Conservation (phyloP, 2,888 invertebrate species). For the Drosophila melanosoma region DNA sequence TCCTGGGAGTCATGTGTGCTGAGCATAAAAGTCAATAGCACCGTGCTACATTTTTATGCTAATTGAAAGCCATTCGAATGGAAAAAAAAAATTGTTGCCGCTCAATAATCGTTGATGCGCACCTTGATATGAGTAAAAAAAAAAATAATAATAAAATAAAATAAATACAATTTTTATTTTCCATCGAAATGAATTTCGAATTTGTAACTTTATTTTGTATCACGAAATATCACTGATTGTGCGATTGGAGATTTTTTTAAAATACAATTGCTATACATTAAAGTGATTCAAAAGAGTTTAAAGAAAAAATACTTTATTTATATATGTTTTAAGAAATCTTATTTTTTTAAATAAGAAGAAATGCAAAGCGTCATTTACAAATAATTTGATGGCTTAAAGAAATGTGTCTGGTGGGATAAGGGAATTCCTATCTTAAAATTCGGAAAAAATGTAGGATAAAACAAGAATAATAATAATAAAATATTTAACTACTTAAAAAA, state of each 20-base stretch:
- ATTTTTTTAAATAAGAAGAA: too few relatives aligned
- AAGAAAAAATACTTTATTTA: not conserved
- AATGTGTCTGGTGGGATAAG: not conserved
- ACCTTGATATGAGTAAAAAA: slow-evolving; percentile 14
- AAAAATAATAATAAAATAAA: not conserved
- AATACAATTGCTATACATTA: not conserved
- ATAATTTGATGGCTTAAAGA: not conserved
- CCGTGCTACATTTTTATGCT: slow-evolving; percentile 82
- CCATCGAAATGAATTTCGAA: not conserved
- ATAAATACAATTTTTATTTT: not conserved
- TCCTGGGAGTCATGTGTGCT: slow-evolving; percentile 57
- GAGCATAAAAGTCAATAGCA: slow-evolving; percentile 44
- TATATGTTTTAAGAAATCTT: not conserved
- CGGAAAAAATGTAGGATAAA: not conserved
- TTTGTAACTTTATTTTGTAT: not conserved
- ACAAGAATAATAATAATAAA: not conserved
- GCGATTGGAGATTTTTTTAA: not conserved
- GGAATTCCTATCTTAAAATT: not conserved
- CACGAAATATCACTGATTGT: not conserved
- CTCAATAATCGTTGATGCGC: slow-evolving; percentile 30
- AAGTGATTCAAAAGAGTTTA: not conserved
- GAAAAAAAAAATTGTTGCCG: slow-evolving; percentile 68
- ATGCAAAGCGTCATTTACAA: not conserved
- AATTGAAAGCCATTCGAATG: slow-evolving; percentile 82
- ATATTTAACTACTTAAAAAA: too few relatives aligned